Conservation (phyloP, 35 echinoderm and acorn worm species). For the Lytechinus pictus region DNA sequence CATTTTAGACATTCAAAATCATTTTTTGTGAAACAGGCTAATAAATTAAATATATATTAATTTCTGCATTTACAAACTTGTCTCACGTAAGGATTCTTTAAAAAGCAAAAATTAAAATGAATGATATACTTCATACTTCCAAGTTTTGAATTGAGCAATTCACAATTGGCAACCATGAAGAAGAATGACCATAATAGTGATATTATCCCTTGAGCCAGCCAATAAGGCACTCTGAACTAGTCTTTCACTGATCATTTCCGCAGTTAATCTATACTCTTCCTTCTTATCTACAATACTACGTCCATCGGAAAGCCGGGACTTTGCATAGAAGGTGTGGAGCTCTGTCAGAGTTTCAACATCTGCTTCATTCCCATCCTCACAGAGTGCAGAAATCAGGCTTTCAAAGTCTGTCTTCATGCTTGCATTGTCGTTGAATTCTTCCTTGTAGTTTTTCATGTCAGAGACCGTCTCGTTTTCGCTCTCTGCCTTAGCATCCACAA, state of each 20-base stretch:
- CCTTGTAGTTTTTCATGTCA: slow-evolving; percentile 16
- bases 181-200: slow-evolving; percentile 89
- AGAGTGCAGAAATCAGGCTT: slow-evolving; percentile 80
- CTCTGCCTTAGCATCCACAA: neutral
- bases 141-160: neutral
- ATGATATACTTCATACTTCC: no score
- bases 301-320: slow-evolving; percentile 73
- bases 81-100: no score
- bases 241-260: slow-evolving; percentile 84
- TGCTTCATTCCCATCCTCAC: slow-evolving; percentile 88
- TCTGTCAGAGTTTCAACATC: slow-evolving; percentile 95
- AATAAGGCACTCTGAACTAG: slow-evolving; percentile 86
- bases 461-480: neutral
- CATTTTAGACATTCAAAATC: no score
- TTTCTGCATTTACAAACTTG: no score
- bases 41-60: no score
- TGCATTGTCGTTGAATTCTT: slow-evolving; percentile 59
- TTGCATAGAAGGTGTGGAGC: slow-evolving; percentile 84
- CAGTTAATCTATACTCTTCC: slow-evolving; percentile 67
- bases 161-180: slow-evolving; percentile 66
- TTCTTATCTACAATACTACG: slow-evolving; percentile 37
- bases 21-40: no score
- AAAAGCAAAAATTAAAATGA: no score
- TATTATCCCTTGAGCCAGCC: slow-evolving; percentile 90
- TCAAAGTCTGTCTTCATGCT: slow-evolving; percentile 79